Evolutionary conservation across 1,140 invertebrate genomes (phyloP), one percentile per base, ranked within the genome.

Genomic region (Brachionus paranguensis): DNA sequence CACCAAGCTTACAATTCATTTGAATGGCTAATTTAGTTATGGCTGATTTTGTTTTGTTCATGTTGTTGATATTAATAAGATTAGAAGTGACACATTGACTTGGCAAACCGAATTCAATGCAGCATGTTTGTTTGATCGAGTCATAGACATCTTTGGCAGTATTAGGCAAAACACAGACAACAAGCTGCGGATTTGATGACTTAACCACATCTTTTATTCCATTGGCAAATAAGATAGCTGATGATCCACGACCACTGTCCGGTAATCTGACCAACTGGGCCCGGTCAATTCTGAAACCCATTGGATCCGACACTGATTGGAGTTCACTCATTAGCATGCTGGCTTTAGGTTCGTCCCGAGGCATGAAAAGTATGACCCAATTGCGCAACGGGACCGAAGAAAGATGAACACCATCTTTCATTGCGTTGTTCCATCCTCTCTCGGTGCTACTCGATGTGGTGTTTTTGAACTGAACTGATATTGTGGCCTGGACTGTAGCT

Each of bases 1-100:
- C 96, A 24, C 96, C 96, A 3, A 98, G 88, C 90, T 99, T 98
- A 87, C 95, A 96, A 87, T 96, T 97, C 64, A 98, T 96, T 90
- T 98, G 96, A 17, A 98, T 88, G 0, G 93, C 92, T 79, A 99
- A 94, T 90, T 98, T 99, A 87, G 95, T 93, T 0, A 93, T 92
- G 29, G 98, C 92, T 7, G 86, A 87, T n/a, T 87, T 85, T 10
- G 89, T 65, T 83, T 89, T 72, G 43, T 84, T 84, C 64, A 68
- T 83, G 5, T 83, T 83, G 12, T 68, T 20, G 0, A 20, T 41
- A 20, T 81, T 81, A 17, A 90, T 87, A 0, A 89, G 89, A 84
- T 86, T 88, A 10, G 78, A 81, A 45, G 78, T 81, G 7, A 81
- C 60, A 33, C 53, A 60, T 70, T 83, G 81, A 83, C 60, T 68